Evolutionary conservation across 2,113 vertebrate genomes (phyloP).

Genomic region (Sinocyclocheilus rhinocerous): DNA sequence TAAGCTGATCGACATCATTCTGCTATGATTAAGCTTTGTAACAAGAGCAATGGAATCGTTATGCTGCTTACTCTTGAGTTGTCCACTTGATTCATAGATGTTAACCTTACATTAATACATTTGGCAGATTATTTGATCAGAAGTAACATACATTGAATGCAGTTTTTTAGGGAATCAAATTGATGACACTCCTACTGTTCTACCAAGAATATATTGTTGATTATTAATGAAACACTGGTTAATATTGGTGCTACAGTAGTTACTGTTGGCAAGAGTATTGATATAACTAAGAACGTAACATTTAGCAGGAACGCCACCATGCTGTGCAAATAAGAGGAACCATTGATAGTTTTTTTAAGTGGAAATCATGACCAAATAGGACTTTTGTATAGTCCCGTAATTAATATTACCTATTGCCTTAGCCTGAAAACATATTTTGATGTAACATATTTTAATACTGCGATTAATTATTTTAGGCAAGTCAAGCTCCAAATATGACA

Average conservation of each 20-base stretch:
- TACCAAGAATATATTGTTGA: neutral
- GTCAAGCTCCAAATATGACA: no score
- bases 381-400: neutral
- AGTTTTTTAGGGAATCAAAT: neutral
- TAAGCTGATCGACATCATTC: neutral
- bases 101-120: no score
- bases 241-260: neutral
- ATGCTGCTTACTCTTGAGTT: neutral
- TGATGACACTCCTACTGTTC: neutral
- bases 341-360: neutral
- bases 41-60: neutral
- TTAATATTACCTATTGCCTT: neutral
- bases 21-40: neutral
- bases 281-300: neutral
- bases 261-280: neutral
- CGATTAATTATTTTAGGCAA: neutral
- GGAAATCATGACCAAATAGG: neutral
- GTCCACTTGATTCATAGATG: neutral
- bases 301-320: neutral
- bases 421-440: neutral
- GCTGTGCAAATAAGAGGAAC: neutral
- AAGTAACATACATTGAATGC: neutral
- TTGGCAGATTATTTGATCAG: neutral
- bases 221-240: neutral
- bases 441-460: neutral